Percentiles rank a stretch among this genome's conserved stretches.
phyloP scores from a whole-genome alignment of 2,888 invertebrate species.

The Cacoxenus indagator region DNA sequence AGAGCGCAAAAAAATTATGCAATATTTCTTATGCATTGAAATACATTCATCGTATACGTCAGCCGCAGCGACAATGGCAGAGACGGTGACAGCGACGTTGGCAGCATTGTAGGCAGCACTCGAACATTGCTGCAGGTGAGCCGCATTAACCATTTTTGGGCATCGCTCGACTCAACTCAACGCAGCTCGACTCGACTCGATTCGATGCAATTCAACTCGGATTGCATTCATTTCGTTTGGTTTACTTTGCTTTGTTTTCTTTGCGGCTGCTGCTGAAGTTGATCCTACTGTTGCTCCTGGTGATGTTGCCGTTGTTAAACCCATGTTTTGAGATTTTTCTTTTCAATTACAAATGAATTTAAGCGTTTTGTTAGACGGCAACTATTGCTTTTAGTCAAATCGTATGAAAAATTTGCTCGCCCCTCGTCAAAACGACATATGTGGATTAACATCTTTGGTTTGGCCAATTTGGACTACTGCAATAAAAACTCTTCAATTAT shows the following conservation, averaged over 20 bases:
- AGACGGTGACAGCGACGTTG: neutral
- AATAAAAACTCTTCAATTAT: no score
- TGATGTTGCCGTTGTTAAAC: slow-evolving; percentile 9
- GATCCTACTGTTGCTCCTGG: neutral
- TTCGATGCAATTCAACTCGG: neutral
- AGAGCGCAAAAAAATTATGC: slow-evolving; percentile 19
- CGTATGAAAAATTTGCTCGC: no score
- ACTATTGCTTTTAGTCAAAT: neutral
- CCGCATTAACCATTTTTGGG: slow-evolving; percentile 15
- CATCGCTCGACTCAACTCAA: slow-evolving; percentile 4
- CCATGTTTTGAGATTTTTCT: slow-evolving; percentile 5
- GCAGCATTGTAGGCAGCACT: neutral
- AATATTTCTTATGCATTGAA: neutral
- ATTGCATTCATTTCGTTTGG: neutral
- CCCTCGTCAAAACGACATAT: no score
- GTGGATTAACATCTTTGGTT: no score
- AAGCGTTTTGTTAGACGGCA: neutral
- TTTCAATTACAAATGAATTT: neutral
- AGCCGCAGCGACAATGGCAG: neutral
- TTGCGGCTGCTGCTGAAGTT: neutral
- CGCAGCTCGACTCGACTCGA: neutral
- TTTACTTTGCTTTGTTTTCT: neutral
- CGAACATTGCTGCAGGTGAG: slow-evolving; percentile 13
- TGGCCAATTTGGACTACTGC: no score
- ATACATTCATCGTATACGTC: neutral